Evolutionary conservation across 2,888 invertebrate genomes (phyloP), one percentile per base, ranked within the genome.

Genomic region (Luperina testacea): DNA sequence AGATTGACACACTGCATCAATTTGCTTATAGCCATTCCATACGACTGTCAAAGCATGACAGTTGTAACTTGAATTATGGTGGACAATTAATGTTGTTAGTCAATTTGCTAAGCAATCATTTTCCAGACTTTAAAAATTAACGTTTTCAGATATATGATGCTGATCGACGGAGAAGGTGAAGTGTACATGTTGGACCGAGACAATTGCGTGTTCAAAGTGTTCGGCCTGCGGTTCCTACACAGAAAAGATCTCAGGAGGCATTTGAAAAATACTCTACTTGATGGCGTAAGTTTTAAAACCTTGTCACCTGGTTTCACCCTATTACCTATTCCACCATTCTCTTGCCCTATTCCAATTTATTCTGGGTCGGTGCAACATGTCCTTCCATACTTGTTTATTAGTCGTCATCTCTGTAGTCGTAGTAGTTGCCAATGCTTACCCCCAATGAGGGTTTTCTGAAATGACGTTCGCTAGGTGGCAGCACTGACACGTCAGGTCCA

Each of bases 141-240:
- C 13, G 9, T 48, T 48, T 88, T n/a, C 92, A 98, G 99, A 91
- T 99, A 99, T 94, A 98, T 99, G 98, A 99, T 99, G 99, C 96
- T 99, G 65, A 99, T 99, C 85, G 98, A 99, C 90, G 98, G 98
- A 42, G 97, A 98, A 87, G 97, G 98, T 85, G 98, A 99, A 92
- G 97, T 99, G 27, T 99, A 98, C 93, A 99, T 99, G 97, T 97
- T 99, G 90, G 99, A 99, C 97, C 97, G 99, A 92, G 99, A 99
- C 95, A 98, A 99, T 95, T 98, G 98, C 88, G 98, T 99, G 70
- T 99, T 99, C 95, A 97, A 98, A 96, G 98, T 99, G 6, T 97
- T 97, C 20, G 98, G 98, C 59, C 93, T 99, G 61, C 97, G 97
- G 78, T 99, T 99, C 96, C 98, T 98, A 0, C 97, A 98, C 90